Percentiles rank a stretch among this genome's conserved stretches.
phyloP scores from a whole-genome alignment of 2,888 invertebrate genomes.

The Oegoconia quadripuncta region DNA sequence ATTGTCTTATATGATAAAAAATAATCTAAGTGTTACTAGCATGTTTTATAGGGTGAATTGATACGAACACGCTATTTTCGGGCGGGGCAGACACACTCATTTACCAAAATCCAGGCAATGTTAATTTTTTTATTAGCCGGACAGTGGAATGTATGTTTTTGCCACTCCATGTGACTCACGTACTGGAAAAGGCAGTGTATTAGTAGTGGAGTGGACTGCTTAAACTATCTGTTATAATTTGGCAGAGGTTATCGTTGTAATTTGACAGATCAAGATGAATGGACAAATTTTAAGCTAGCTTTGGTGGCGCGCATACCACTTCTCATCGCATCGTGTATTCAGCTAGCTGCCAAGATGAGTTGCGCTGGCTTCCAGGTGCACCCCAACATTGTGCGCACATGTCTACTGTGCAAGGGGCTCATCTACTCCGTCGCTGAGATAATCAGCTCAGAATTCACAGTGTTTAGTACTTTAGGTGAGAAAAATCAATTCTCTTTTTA shows the following conservation, averaged over 20 bases:
- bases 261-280: conserved; percentile 18
- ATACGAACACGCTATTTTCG: no score
- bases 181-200: no score
- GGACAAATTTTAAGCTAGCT: conserved; percentile 19
- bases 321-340: conserved; percentile 38
- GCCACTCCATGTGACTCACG: no score
- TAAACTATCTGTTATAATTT: no score
- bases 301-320: conserved; percentile 26
- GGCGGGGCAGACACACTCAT: no score
- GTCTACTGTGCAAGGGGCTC: conserved; percentile 26
- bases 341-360: conserved; percentile 46
- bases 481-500: not conserved
- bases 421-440: conserved; percentile 29
- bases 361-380: conserved; percentile 23
- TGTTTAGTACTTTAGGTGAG: conserved; percentile 38
- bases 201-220: no score
- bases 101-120: no score
- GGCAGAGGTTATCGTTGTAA: not conserved
- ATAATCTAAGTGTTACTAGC: no score
- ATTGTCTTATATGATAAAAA: no score
- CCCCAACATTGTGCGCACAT: conserved; percentile 24
- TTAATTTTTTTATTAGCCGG: no score
- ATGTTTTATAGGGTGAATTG: no score
- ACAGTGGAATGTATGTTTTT: not conserved
- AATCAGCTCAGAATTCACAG: conserved; percentile 34